These are phyloP conservation scores for Lineus longissimus DNA, from an alignment of 1,140 invertebrate genomes.

Conservation along the genomic window DNA sequence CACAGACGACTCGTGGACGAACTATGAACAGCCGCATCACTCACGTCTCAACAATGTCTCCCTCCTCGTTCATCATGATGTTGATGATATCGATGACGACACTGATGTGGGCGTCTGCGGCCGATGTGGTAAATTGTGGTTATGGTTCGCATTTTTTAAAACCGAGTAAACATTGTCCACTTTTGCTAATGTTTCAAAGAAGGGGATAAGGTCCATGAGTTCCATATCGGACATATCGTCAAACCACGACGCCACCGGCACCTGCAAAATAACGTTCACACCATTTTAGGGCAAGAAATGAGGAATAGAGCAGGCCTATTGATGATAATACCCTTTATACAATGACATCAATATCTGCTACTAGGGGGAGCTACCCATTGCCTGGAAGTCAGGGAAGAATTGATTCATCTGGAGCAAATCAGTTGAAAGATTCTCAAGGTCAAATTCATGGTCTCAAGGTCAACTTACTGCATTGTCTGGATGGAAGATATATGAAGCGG, in stretches of 20 bases:
- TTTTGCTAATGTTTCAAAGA: conserved; percentile 77
- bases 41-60: too few species aligned
- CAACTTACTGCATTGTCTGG: conserved; percentile 96
- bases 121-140: conserved; percentile 8
- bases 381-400: neutral
- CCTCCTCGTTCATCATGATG: too few species aligned
- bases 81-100: too few species aligned
- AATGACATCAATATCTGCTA: too few species aligned
- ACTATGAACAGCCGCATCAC: too few species aligned
- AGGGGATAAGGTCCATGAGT: conserved; percentile 87
- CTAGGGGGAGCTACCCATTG: neutral
- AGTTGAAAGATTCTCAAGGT: neutral
- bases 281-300: neutral
- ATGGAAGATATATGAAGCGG: conserved; percentile 99
- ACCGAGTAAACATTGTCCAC: conserved; percentile 49
- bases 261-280: conserved; percentile 55
- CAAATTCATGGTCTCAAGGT: neutral
- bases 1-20: too few species aligned
- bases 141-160: conserved; percentile 37
- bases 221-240: conserved; percentile 87
- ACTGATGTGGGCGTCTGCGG: too few species aligned
- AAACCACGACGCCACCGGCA: conserved; percentile 97
- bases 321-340: too few species aligned
- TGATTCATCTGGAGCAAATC: neutral
- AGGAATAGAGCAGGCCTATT: neutral